phyloP scores from a whole-genome alignment of 2,888 invertebrate species.

The Gari tellinella region DNA sequence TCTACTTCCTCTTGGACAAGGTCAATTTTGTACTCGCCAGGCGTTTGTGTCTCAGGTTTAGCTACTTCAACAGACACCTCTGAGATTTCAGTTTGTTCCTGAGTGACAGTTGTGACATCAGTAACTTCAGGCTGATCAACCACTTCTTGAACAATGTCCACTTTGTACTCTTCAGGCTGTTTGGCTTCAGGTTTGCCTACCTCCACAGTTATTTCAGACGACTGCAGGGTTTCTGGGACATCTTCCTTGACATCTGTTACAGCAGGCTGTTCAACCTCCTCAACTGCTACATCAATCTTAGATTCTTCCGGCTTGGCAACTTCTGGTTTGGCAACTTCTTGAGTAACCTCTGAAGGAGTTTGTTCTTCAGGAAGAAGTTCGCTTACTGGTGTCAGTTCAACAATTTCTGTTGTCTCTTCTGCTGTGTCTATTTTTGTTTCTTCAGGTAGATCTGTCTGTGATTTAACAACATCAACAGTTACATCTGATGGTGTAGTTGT shows the following conservation, averaged over 20 bases:
- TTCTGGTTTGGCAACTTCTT: constrained; percentile 39
- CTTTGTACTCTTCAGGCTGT: constrained; percentile 31
- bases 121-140: constrained; percentile 34
- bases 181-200: constrained; percentile 36
- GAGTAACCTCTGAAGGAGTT: constrained; percentile 38
- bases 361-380: constrained; percentile 32
- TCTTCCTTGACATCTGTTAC: constrained; percentile 47
- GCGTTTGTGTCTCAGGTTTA: constrained; percentile 38
- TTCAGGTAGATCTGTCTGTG: constrained; percentile 33
- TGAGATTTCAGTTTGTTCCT: constrained; percentile 42
- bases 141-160: constrained; percentile 24
- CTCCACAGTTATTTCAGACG: constrained; percentile 31
- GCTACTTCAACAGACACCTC: constrained; percentile 52
- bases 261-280: constrained; percentile 34
- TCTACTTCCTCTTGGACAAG: constrained; percentile 44
- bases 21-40: constrained; percentile 49
- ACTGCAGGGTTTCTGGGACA: constrained; percentile 23
- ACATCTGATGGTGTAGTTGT: constrained; percentile 47
- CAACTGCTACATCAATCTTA: constrained; percentile 29
- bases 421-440: constrained; percentile 8
- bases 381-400: constrained; percentile 39
- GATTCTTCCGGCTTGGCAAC: constrained; percentile 47
- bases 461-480: constrained; percentile 14
- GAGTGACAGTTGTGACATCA: constrained; percentile 18
- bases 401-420: constrained; percentile 32